Base-by-base conservation (phyloP, 2,113 vertebrate genomes). In the Tricholaema leucomelas region DNA sequence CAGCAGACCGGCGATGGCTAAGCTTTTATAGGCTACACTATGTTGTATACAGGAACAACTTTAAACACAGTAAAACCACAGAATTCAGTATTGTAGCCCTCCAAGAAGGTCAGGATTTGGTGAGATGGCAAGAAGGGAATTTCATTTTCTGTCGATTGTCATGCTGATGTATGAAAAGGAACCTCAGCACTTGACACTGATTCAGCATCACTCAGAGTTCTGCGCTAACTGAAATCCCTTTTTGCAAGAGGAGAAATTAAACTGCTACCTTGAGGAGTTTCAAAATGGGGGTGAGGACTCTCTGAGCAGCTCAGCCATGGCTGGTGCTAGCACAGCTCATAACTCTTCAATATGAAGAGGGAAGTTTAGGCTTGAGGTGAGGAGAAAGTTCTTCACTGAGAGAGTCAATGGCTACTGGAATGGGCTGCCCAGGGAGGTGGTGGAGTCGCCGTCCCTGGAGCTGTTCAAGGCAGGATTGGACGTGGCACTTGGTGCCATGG, bases 161-260 rank as follows among this genome's bases (percentile, higher is more conserved):
- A 82, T 8, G 0, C 55, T 89, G 67, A 81, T 87, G 18, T 46
- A 63, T 74, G 82, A 66, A 81, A 85, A 82, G 77, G 60, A 73
- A 60, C 52, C 74, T 71, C 33, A 89, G 75, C 40, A 64, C 36
- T 87, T 89, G 87, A 84, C 84, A 87, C 70, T 76, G 88, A 87
- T 93, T 87, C 81, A 76, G 2, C 84, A 91, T 85, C 67, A 44
- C 55, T 92, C 75, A 82, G 87, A 72, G 42, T 58, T 82, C 78
- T 80, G 42, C 52, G 67, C 56, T 63, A 88, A 64, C 69, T 65
- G 42, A 46, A 77, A 73, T 88, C 85, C 60, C 66, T 78, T 81
- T 80, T 73, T 85, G 55, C 78, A 73, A 73, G 33, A 86, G 73
- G 66, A 82, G 71, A 79, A 93, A 82, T 91, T 91, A 85, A 93